A percentile compares a stretch with the other conserved stretches of the same genome.
Evolutionary conservation across 2,113 vertebrate species (phyloP).

Genomic region (Melanotaenia duboulayi): DNA sequence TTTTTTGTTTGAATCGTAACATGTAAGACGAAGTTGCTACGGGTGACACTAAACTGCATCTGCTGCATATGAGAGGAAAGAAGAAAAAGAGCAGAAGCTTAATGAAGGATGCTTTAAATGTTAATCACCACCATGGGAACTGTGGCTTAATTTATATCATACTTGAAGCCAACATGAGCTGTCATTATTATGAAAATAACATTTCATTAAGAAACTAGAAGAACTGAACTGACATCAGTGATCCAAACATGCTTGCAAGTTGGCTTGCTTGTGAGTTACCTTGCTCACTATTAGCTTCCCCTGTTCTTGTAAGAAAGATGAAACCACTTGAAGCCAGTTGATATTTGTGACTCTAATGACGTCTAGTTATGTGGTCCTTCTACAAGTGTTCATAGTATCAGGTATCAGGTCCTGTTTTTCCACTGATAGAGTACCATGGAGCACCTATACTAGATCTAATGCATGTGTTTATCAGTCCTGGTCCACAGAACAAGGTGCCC

Average conservation of each 20-base stretch:
- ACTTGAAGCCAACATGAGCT: slow-evolving; percentile 30
- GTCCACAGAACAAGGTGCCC: too few species aligned
- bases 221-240: background rate
- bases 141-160: slow-evolving; percentile 29
- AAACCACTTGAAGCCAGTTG: slow-evolving; percentile 29
- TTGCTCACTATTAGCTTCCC: background rate
- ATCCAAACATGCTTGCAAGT: too few species aligned
- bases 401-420: slow-evolving; percentile 34
- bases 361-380: slow-evolving; percentile 6
- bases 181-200: slow-evolving; percentile 39
- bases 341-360: slow-evolving; percentile 33
- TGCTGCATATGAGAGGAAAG: slow-evolving; percentile 6
- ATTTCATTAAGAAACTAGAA: background rate
- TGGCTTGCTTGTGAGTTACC: too few species aligned
- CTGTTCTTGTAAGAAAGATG: slow-evolving; percentile 9
- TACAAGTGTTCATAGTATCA: slow-evolving; percentile 14
- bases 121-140: slow-evolving; percentile 45
- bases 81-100: slow-evolving; percentile 45
- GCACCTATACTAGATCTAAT: slow-evolving; percentile 1
- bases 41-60: slow-evolving; percentile 17
- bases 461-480: background rate
- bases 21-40: background rate
- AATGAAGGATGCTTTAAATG: slow-evolving; percentile 43
- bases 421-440: slow-evolving; percentile 5
- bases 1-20: background rate